phyloP scores from a whole-genome alignment of 2,797 vertebrate species.

The Acipenser transmontanus region DNA sequence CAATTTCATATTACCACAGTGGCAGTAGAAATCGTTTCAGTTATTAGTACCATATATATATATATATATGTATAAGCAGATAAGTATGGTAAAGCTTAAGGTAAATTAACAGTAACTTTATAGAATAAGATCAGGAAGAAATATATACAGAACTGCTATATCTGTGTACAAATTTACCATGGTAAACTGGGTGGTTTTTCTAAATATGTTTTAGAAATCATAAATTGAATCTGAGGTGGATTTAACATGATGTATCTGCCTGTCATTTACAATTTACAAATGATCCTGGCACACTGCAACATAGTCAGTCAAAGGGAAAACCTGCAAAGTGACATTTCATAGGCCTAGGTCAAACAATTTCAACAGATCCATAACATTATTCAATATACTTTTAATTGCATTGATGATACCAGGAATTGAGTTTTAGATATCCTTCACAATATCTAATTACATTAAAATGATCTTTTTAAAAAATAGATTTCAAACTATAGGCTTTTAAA shows the following conservation, averaged over 20 bases:
- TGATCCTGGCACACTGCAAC: background rate
- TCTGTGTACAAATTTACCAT: too few species aligned
- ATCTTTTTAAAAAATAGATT: constrained; percentile 56
- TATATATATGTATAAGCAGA: too few species aligned
- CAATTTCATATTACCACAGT: too few species aligned
- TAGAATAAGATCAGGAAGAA: too few species aligned
- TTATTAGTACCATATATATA: too few species aligned
- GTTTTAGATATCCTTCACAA: constrained; percentile 35
- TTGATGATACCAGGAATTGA: constrained; percentile 33
- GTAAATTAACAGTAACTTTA: too few species aligned
- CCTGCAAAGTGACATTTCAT: constrained; percentile 13
- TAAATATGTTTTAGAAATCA: constrained; percentile 2
- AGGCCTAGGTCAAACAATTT: constrained; percentile 16
- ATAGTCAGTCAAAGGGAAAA: background rate
- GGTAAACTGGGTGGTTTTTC: background rate
- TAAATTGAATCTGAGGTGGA: constrained; percentile 11
- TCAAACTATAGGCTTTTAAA: constrained; percentile 54
- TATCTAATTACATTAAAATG: constrained; percentile 59
- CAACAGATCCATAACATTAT: constrained; percentile 24
- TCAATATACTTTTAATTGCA: constrained; percentile 24
- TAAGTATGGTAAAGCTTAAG: too few species aligned
- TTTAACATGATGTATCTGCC: constrained; percentile 2
- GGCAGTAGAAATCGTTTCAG: too few species aligned
- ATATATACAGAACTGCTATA: too few species aligned
- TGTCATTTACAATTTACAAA: constrained; percentile 5